Evolutionary conservation across 2,888 invertebrate species (phyloP), one percentile per base, ranked within the genome.

Genomic region (Seira sanloemensis): DNA sequence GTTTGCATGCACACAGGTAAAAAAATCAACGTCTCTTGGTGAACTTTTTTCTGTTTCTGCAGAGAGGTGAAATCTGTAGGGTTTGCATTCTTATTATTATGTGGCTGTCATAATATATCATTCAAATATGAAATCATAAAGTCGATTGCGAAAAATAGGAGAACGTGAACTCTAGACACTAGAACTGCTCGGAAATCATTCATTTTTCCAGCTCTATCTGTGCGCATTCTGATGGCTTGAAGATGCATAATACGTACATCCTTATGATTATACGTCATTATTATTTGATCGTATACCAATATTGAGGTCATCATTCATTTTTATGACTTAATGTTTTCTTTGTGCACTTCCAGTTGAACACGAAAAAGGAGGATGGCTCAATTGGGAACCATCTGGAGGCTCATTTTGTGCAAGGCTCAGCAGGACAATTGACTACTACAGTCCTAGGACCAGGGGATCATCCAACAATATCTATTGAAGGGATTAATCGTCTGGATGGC

Each of bases 381-480:
- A 83, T 88, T 69, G 67, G 76, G 65, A 88, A 87, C 73, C 88
- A 87, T 75, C 79, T 86, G 82, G 87, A 86, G 58, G 73, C 86
- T 75, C 84, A 83, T 62, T 87, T 88, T 79, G 72, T 82, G 26
- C 86, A 72, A 77, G 72, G 77, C 27, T 72, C 82, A 62, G 81
- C 81, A 68, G 50, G 80, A 67, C 73, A 86, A 81, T 75, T 81
- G 23, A 82, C 82, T 4, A 82, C 73, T 1, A 82, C 82, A 18
- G 82, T 82, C 0, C 72, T 82, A n/a, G 72, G 75, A 12, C 77
- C 72, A n/a, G 67, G 82, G 26, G 86, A 85, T 24, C 86, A 86
- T 66, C 87, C 87, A 54, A 78, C 83, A 67, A 88, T 88, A 67
- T 78, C 86, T 37, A 86, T 86, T 16, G 88, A 86, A 84, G 88